Conservation (phyloP, 2,113 vertebrate species). For the pig (Sus scrofa) region T2T-Sscrofa CM000817.6:34276001-34276500, state of each 20-base stretch:
- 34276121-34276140: accelerated
- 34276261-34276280: accelerated
- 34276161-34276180: not conserved
- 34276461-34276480: constrained; percentile 88
- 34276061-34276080: not conserved
- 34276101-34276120: not conserved
- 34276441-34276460: constrained; percentile 81
- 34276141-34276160: accelerated
- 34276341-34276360: constrained; percentile 85
- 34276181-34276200: too few relatives aligned
- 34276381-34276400: constrained; percentile 88
- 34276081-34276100: not conserved
- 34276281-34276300: not conserved
- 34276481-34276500: constrained; percentile 90
- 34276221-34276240: accelerated
- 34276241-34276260: accelerated
- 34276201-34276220: accelerated
- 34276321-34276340: constrained; percentile 80
- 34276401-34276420: constrained; percentile 85
- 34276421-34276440: constrained; percentile 87
- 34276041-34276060: not conserved
- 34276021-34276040: not conserved
- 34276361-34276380: constrained; percentile 87
- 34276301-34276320: constrained; percentile 39
- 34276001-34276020: not conserved